Evolutionary conservation across 2,888 invertebrate species (phyloP), one percentile per base, ranked within the genome.

Genomic region (Heteromurus nitidus): DNA sequence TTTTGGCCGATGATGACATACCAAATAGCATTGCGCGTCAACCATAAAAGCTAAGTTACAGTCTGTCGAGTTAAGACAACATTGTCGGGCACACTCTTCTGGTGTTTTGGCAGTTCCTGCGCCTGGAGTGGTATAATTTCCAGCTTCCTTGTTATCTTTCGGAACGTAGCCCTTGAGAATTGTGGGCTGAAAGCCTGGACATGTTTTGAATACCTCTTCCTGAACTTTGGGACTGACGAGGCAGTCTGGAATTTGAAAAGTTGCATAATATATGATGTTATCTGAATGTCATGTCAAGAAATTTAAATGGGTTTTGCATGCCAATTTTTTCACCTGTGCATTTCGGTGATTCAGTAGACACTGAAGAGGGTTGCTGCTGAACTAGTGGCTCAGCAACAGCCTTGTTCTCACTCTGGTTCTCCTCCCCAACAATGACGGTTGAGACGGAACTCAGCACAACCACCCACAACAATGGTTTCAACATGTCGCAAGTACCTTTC

Each of bases 41-140:
- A 92, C 93, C 89, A 94, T 93, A 88, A 96, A 93, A 2, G 94
- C 95, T 83, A 95, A 93, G 89, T 96, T 94, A 89, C 96, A 96
- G 1, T 68, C 68, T 67, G 90, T 90, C 68, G 92, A 90, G 85
- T 93, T 89, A 65, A 91, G 87, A 89, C 95, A 93, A 90, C 95
- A 94, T 87, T 92, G 90, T 89, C 92, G 90, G 79, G 94, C 91
- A 90, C 94, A 94, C 87, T 92, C 90, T 88, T 92, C 91, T 80
- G 93, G 88, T 75, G 91, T 90, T 87, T 91, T 91, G 9, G 91
- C 88, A 22, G 3, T n/a, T 13, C 18, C n/a, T 60, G 89, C 90
- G 24, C 89, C 89, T 86, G 92, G 91, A 87, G 92, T 91, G 1
- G 92, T 91, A 87, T 92, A 94, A 83, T 91, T 91, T 0, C 93